These are phyloP conservation scores for Aethes cnicana DNA, from an alignment of 2,888 invertebrate genomes.

Conservation along the genomic window DNA sequence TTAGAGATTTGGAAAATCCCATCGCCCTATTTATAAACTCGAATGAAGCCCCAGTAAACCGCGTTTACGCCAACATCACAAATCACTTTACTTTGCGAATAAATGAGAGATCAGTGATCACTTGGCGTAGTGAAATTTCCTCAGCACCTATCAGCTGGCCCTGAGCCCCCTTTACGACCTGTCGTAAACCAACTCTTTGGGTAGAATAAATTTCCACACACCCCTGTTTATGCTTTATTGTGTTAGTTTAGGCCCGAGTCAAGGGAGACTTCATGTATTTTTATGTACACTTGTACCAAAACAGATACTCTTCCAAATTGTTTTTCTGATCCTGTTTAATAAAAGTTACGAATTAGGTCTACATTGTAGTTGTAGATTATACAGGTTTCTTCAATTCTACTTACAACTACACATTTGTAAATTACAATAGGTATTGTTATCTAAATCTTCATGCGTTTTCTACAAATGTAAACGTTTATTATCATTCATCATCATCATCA, in stretches of 20 bases:
- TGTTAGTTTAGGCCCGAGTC: conserved; percentile 43
- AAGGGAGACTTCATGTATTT: conserved; percentile 31
- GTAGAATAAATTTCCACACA: conserved; percentile 45
- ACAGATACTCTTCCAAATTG: conserved; percentile 8
- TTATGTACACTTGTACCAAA: conserved; percentile 33
- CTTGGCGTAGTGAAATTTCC: conserved; percentile 23
- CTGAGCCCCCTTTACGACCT: conserved; percentile 41
- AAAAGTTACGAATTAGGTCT: too few species aligned
- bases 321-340: conserved; percentile 4
- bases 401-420: too few species aligned
- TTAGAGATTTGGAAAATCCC: too few species aligned
- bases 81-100: conserved; percentile 8
- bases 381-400: too few species aligned
- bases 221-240: conserved; percentile 44
- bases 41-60: too few species aligned
- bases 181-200: conserved; percentile 47
- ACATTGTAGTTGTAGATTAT: too few species aligned
- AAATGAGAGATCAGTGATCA: conserved; percentile 20
- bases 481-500: too few species aligned
- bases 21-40: not conserved
- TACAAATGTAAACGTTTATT: too few species aligned
- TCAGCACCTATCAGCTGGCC: conserved; percentile 17
- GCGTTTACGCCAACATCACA: too few species aligned
- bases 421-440: too few species aligned
- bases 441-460: too few species aligned